Evolutionary conservation across 1,140 invertebrate genomes (phyloP).

Genomic region (Aethina tumida): DNA sequence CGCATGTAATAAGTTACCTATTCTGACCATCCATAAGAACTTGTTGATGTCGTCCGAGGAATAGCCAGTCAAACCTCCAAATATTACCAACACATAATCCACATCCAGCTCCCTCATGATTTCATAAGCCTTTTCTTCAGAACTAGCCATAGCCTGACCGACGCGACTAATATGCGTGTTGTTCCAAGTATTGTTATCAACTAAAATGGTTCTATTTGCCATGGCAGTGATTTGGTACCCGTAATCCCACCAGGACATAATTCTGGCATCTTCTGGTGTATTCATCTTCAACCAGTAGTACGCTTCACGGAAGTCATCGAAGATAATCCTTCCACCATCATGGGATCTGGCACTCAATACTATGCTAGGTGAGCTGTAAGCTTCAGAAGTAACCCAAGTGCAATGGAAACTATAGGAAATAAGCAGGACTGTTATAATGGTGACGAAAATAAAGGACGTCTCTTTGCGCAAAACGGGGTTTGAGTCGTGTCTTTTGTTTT

Average conservation of each 20-base stretch:
- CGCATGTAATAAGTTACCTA: constrained; percentile 42
- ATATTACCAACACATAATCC: constrained; percentile 96
- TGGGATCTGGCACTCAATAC: constrained; percentile 90
- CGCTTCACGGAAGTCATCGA: constrained; percentile 95
- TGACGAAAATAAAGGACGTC: constrained; percentile 78
- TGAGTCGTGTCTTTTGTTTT: constrained; percentile 65
- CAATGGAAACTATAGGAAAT: constrained; percentile 93
- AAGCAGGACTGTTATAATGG: constrained; percentile 74
- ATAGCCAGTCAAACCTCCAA: constrained; percentile 96
- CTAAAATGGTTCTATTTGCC: constrained; percentile 95
- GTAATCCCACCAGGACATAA: constrained; percentile 99
- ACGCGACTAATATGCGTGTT: constrained; percentile 93
- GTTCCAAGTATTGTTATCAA: constrained; percentile 99
- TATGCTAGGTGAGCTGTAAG: constrained; percentile 95
- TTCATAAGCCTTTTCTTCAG: constrained; percentile 92
- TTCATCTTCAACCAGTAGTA: constrained; percentile 98
- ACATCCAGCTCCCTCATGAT: constrained; percentile 97
- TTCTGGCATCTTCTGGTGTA: constrained; percentile 85
- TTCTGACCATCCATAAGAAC: constrained; percentile 98
- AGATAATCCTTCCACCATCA: constrained; percentile 90
- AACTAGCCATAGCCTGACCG: constrained; percentile 94
- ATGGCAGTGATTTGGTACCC: constrained; percentile 99
- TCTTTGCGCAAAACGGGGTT: constrained; percentile 83
- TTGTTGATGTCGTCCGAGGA: constrained; percentile 98
- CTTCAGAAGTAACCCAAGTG: constrained; percentile 99